Conservation (phyloP, 2,888 invertebrate genomes). For the Osedax frankpressi region DNA sequence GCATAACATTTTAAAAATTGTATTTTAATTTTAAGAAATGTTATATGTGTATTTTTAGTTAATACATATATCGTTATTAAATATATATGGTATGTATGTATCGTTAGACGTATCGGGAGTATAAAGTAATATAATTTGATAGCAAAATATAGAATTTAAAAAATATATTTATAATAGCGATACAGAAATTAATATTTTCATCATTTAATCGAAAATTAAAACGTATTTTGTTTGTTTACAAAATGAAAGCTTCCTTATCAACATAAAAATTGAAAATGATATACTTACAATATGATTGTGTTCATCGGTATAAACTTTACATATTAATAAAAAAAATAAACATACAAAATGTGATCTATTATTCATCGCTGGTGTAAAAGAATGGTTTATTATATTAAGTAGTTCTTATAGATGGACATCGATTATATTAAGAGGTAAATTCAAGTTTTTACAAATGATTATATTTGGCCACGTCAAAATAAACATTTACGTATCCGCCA, state of each 20-base stretch:
- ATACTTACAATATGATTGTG: slow-evolving; percentile 64
- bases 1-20: too few relatives aligned
- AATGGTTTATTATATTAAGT: neutral
- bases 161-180: neutral
- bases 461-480: slow-evolving; percentile 39
- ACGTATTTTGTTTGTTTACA: neutral
- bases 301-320: slow-evolving; percentile 53
- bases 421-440: neutral
- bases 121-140: neutral
- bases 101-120: too few relatives aligned
- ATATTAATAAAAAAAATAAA: slow-evolving; percentile 2
- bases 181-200: neutral
- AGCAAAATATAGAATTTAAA: neutral
- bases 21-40: too few relatives aligned
- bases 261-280: slow-evolving; percentile 2
- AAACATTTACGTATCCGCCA: neutral
- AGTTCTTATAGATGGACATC: neutral
- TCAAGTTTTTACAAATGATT: slow-evolving; percentile 20
- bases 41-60: too few relatives aligned
- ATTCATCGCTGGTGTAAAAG: neutral
- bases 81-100: too few relatives aligned
- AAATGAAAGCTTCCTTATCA: neutral
- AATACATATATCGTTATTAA: too few relatives aligned
- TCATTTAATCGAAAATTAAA: neutral
- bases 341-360: neutral